Percentiles rank a stretch among this genome's conserved stretches.
phyloP scores from a whole-genome alignment of 2,888 invertebrate species.

The Physocephala rufipes region DNA sequence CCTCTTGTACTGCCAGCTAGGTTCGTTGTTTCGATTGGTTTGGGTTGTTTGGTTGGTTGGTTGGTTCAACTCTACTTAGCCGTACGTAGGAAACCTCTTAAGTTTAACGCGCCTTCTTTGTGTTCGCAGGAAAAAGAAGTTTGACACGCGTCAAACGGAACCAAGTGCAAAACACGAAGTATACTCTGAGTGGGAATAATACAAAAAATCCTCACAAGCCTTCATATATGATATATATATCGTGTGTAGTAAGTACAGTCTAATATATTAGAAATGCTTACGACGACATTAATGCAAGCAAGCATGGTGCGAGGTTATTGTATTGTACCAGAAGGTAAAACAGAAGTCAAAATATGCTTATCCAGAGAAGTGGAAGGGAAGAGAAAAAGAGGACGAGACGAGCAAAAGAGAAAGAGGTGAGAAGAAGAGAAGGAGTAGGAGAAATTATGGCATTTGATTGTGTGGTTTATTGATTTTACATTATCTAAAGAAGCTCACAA shows the following conservation, averaged over 20 bases:
- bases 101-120: slow-evolving; percentile 23
- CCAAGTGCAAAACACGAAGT: neutral
- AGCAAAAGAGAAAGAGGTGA: neutral
- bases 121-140: too few species aligned
- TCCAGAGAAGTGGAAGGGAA: neutral
- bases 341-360: neutral
- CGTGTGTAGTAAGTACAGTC: too few species aligned
- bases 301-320: too few species aligned
- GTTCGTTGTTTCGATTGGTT: slow-evolving; percentile 2
- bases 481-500: neutral
- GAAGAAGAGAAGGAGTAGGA: neutral
- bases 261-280: too few species aligned
- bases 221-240: too few species aligned
- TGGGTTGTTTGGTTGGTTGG: too few species aligned
- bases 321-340: too few species aligned
- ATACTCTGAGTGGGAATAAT: neutral
- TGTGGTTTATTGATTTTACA: slow-evolving; percentile 9
- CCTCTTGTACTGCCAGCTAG: neutral
- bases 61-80: too few species aligned
- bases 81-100: slow-evolving; percentile 35
- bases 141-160: neutral
- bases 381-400: neutral
- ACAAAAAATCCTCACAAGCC: neutral
- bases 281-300: too few species aligned
- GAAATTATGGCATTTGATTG: neutral